These are phyloP conservation scores for Alces alces DNA, from an alignment of 2,113 vertebrate genomes.

Conservation along the genomic window DNA sequence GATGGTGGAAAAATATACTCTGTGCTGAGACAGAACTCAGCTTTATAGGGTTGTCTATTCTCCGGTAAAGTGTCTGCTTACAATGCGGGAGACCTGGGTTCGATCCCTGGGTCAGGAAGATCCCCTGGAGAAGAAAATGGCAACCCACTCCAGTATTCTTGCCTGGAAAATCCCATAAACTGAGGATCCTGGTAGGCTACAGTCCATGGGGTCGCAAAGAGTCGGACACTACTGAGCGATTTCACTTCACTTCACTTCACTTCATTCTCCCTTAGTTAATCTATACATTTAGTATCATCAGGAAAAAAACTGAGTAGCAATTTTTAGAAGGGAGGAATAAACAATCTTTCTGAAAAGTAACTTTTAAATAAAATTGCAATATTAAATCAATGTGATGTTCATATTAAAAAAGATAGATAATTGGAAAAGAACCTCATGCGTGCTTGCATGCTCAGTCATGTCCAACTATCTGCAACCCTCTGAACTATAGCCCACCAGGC, in stretches of 20 bases:
- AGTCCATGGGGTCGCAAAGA: too few relatives aligned
- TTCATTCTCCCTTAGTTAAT: background rate
- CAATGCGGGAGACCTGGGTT: too few relatives aligned
- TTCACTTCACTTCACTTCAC: too few relatives aligned
- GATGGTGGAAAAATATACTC: background rate
- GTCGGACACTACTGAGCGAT: too few relatives aligned
- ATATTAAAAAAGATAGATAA: background rate
- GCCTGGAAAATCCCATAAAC: too few relatives aligned
- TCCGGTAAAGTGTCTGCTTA: background rate
- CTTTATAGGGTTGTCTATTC: background rate
- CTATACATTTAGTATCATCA: background rate
- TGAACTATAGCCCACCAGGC: background rate
- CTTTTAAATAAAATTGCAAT: background rate
- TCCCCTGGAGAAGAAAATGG: too few relatives aligned
- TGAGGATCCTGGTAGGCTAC: too few relatives aligned
- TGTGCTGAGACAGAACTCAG: background rate
- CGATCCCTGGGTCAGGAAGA: too few relatives aligned
- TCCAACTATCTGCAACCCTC: background rate
- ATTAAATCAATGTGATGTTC: background rate
- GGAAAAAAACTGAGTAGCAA: background rate
- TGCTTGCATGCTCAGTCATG: background rate
- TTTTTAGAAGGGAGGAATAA: background rate
- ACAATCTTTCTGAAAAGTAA: background rate
- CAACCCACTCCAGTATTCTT: too few relatives aligned
- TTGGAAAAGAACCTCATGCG: background rate